These are phyloP conservation scores for Bactericera cockerelli DNA, from an alignment of 1,140 invertebrate species.

Conservation along the genomic window DNA sequence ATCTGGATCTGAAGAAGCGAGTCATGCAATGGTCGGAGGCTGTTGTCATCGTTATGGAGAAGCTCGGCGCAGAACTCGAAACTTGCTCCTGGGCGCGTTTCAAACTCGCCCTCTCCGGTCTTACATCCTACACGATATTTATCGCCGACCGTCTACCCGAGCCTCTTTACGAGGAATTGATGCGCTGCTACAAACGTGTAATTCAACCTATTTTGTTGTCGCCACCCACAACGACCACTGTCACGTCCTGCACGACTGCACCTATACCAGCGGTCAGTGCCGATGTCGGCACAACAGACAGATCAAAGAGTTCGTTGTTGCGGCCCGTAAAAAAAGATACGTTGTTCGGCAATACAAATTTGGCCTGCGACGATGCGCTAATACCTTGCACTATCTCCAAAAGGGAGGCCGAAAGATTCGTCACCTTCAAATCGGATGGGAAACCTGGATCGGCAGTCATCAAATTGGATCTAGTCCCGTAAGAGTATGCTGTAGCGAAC, in stretches of 20 bases:
- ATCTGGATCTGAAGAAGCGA: not conserved
- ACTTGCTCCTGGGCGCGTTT: not conserved
- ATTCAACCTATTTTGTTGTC: not conserved
- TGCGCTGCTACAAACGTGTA: not conserved
- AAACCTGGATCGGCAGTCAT: not conserved
- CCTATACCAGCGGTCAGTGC: not conserved
- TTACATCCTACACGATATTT: conserved; percentile 6
- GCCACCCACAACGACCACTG: not conserved
- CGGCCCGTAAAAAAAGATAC: not conserved
- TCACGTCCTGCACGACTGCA: conserved; percentile 3
- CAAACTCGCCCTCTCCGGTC: not conserved
- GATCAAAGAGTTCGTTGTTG: not conserved
- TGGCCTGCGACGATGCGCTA: not conserved
- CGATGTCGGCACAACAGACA: no score
- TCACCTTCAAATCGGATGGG: not conserved
- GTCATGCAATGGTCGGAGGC: not conserved
- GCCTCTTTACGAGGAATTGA: not conserved
- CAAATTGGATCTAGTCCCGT: conserved; percentile 1
- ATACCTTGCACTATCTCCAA: conserved; percentile 6
- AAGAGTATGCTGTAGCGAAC: not conserved
- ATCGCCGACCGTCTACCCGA: not conserved
- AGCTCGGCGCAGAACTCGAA: not conserved
- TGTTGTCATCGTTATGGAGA: not conserved
- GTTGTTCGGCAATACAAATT: conserved; percentile 1
- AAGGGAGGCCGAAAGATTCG: not conserved